Conservation (phyloP, 2,888 invertebrate genomes). For the Lamproptera curius region DNA sequence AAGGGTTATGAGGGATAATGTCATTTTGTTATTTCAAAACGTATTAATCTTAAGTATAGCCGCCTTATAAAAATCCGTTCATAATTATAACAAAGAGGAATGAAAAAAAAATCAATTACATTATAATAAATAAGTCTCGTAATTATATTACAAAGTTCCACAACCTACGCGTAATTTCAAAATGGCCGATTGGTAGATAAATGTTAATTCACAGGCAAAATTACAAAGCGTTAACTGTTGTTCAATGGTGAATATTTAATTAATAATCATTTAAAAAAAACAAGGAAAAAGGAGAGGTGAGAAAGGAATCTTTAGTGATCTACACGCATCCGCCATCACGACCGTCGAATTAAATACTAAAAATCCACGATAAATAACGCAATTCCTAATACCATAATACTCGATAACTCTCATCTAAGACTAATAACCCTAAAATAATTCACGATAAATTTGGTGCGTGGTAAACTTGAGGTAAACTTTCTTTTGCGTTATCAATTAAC, state of each 20-base stretch:
- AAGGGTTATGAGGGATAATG: slow-evolving; percentile 39
- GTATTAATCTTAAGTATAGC: slow-evolving; percentile 68
- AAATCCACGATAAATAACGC: too few species aligned
- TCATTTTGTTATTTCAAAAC: slow-evolving; percentile 74
- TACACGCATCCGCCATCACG: too few species aligned
- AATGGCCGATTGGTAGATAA: slow-evolving; percentile 29
- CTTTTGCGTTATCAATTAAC: slow-evolving; percentile 39
- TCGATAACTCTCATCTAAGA: slow-evolving; percentile 41
- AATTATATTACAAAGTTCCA: slow-evolving; percentile 49
- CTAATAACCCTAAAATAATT: slow-evolving; percentile 60
- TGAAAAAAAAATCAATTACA: slow-evolving; percentile 47
- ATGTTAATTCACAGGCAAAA: slow-evolving; percentile 50
- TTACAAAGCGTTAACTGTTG: slow-evolving; percentile 63
- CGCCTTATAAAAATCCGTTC: slow-evolving; percentile 64
- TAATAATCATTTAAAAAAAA: slow-evolving; percentile 71
- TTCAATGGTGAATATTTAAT: slow-evolving; percentile 47
- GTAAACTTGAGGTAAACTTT: slow-evolving; percentile 76
- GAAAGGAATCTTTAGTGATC: slow-evolving; percentile 49
- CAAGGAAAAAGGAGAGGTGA: slow-evolving; percentile 59
- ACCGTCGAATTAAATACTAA: too few species aligned
- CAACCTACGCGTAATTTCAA: slow-evolving; percentile 45
- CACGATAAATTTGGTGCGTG: slow-evolving; percentile 75
- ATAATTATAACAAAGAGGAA: slow-evolving; percentile 65
- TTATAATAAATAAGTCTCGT: slow-evolving; percentile 41
- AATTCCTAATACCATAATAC: slow-evolving; percentile 55